Evolutionary conservation across 2,797 vertebrate species (phyloP).

Genomic region (Lepilemur ruficaudatus): DNA sequence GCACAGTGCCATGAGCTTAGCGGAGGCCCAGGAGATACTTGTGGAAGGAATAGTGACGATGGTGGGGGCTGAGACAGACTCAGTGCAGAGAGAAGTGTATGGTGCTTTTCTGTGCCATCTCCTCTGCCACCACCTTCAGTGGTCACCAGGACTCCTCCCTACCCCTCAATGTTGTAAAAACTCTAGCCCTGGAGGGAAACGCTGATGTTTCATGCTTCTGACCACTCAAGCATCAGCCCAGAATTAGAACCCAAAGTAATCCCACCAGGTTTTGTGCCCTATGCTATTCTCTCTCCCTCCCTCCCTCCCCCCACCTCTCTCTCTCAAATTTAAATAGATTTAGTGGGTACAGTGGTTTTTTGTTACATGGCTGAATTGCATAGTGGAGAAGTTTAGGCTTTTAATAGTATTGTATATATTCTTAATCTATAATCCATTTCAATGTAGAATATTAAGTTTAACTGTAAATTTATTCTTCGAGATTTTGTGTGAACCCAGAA

Average conservation of each 20-base stretch:
- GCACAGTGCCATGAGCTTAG: not conserved
- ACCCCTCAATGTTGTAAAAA: not conserved
- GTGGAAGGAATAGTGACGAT: not conserved
- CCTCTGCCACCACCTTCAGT: not conserved
- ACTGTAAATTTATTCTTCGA: not conserved
- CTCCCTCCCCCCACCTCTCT: too few relatives aligned
- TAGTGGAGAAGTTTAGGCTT: not conserved
- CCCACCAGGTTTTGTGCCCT: not conserved
- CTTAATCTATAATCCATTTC: conserved; percentile 29
- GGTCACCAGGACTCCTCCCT: not conserved
- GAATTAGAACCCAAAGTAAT: not conserved
- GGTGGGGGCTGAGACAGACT: not conserved
- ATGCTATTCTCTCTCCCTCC: too few relatives aligned
- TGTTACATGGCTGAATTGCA: not conserved
- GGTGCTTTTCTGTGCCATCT: not conserved
- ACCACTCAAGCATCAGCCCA: not conserved
- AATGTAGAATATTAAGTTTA: conserved; percentile 21
- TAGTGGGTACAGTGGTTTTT: not conserved
- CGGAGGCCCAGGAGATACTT: not conserved
- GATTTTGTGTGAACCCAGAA: not conserved
- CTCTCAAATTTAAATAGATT: not conserved
- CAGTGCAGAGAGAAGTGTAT: accelerated
- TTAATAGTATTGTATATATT: not conserved
- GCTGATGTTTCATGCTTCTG: not conserved
- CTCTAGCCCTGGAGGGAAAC: not conserved